Percentiles rank a stretch among this genome's conserved stretches.
Conservation (phyloP, 1,140 invertebrate genomes). For the Brachionus koreanus region DNA sequence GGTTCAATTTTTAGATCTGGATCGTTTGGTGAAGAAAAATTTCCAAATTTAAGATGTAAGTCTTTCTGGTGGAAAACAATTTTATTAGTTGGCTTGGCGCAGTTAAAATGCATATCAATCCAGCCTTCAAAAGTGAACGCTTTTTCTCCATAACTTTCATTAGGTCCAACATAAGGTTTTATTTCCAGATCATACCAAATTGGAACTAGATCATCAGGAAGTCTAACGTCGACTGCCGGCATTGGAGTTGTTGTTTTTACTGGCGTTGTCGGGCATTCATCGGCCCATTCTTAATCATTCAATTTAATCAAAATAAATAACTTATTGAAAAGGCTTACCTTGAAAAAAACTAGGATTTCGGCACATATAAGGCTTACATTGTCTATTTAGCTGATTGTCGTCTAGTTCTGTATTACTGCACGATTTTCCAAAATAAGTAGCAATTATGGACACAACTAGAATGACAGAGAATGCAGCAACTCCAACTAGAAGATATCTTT, state of each 20-base stretch:
- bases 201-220: background rate
- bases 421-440: conserved; percentile 16
- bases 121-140: conserved; percentile 21
- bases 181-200: conserved; percentile 17
- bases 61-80: conserved; percentile 40
- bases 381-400: background rate
- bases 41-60: background rate
- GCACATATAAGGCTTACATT: conserved; percentile 12
- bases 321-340: background rate
- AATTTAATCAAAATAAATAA: background rate
- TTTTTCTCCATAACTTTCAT: background rate
- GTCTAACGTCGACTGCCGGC: background rate
- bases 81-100: conserved; percentile 7
- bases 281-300: background rate
- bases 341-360: background rate
- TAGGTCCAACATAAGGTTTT: conserved; percentile 4
- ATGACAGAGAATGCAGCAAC: background rate
- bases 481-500: background rate
- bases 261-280: background rate
- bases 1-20: background rate
- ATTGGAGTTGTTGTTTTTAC: background rate
- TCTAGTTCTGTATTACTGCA: background rate
- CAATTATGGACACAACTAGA: background rate
- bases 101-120: conserved; percentile 6
- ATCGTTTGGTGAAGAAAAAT: background rate